Evolutionary conservation across 1,140 invertebrate species (phyloP).

Genomic region (Dendrolimus punctatus): DNA sequence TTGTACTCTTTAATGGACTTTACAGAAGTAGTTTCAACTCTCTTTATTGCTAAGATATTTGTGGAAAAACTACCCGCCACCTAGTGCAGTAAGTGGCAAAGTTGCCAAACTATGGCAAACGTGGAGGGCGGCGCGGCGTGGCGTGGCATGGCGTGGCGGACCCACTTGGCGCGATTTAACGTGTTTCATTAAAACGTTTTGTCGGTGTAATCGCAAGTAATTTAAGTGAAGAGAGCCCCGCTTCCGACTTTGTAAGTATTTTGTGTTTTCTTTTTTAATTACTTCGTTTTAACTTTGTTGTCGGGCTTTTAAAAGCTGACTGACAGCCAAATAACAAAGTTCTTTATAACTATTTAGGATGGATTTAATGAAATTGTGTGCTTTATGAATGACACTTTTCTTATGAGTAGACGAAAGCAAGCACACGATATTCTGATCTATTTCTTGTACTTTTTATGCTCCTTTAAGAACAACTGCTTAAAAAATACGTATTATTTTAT

Average conservation of each 20-base stretch:
- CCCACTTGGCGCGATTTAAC: constrained; percentile 62
- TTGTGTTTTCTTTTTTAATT: constrained; percentile 72
- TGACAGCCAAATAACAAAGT: constrained; percentile 69
- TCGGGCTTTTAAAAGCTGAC: constrained; percentile 64
- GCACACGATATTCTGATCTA: too few species aligned
- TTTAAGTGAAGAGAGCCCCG: constrained; percentile 69
- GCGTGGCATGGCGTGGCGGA: constrained; percentile 26
- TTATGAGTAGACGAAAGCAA: not conserved
- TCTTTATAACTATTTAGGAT: constrained; percentile 64
- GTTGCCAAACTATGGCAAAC: constrained; percentile 48
- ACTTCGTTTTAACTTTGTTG: constrained; percentile 71
- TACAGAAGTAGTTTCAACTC: constrained; percentile 63
- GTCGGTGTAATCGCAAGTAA: constrained; percentile 71
- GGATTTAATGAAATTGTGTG: constrained; percentile 61
- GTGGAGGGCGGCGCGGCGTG: constrained; percentile 28
- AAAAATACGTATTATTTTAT: not conserved
- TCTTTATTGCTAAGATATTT: constrained; percentile 67
- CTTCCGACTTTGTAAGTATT: constrained; percentile 71
- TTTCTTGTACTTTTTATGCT: too few species aligned
- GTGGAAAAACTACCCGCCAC: constrained; percentile 60
- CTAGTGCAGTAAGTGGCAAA: constrained; percentile 54
- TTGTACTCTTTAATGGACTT: constrained; percentile 69
- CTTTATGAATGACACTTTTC: constrained; percentile 24
- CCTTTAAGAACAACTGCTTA: too few species aligned
- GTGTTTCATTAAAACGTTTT: constrained; percentile 69